Evolutionary conservation across 2,113 vertebrate genomes (phyloP).

Genomic region (Leucopsar rothschildi): DNA sequence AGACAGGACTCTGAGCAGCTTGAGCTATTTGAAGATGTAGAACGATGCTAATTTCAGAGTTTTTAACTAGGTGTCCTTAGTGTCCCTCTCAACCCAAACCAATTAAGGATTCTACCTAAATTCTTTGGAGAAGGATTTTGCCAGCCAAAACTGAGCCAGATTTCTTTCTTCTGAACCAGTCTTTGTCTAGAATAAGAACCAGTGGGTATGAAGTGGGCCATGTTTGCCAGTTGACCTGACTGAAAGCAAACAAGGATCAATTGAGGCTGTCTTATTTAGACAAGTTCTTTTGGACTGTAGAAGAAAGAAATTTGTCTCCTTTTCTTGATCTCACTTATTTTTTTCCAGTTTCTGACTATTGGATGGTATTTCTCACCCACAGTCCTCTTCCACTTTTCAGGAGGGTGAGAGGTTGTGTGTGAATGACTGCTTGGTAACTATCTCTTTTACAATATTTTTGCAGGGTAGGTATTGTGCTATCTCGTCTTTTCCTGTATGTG

Average conservation of each 20-base stretch:
- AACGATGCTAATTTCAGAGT: neutral
- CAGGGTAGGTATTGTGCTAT: rapidly evolving
- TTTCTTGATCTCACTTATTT: neutral
- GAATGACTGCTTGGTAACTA: neutral
- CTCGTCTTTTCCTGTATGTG: neutral
- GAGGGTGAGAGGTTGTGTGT: rapidly evolving
- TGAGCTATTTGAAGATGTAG: neutral
- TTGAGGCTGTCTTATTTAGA: neutral
- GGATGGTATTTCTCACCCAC: neutral
- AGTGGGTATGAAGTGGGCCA: neutral
- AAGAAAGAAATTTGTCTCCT: neutral
- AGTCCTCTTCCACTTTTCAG: neutral
- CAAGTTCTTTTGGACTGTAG: neutral
- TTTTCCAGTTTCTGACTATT: neutral
- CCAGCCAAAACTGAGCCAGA: neutral
- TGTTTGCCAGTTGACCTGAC: neutral
- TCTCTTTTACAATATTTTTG: neutral
- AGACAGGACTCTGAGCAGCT: neutral
- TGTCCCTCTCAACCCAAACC: neutral
- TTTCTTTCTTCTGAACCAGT: neutral
- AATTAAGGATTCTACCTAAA: neutral
- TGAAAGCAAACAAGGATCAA: neutral
- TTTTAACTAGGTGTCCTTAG: neutral
- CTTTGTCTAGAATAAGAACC: neutral
- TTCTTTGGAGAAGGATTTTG: neutral